Base-by-base conservation (phyloP, 92 coral and sea anemone species). In the Epizoanthus scotinus region DNA sequence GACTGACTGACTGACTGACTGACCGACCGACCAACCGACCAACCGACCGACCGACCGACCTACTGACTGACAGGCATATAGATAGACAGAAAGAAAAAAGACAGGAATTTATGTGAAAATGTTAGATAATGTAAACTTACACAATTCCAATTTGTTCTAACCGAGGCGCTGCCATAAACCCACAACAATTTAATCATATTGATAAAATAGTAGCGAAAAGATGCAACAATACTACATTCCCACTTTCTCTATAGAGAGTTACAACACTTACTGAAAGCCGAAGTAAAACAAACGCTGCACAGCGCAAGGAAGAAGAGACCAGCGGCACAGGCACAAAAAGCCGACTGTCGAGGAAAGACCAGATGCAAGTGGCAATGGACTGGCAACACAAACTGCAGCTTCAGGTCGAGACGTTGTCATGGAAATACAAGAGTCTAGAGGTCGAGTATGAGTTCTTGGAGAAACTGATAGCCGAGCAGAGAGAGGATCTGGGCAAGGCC, bases 331-430 rank as follows among this genome's bases (percentile, higher is more conserved):
- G 9, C 22, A 75, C 67, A 22, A 75, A 57, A 59, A 3, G 18
- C 26, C 67, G 81, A 19, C 55, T 59, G 21, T 58, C 81, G 21
- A 75, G 81, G 26, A 75, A 75, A 55, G 81, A 75, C 54, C 81
- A 75, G 24, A 24, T 75, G 1, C 26, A 54, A 12, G 68, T 75
- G n/a, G 81, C 81, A 34, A 92, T 84, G 17, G 90, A 87, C 83
- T 92, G 97, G 97, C 91, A 92, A 77, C 64, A 82, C 21, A 89
- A 92, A 17, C 55, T 92, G 0, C 66, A 87, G 18, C 97, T 90
- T 12, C 97, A 91, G 10, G 60, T 92, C 71, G 94, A 90, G 58
- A 87, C 91, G 77, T 85, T 92, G 77, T 87, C 86, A 9, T 90
- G 90, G 94, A 90, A 65, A 50, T 91, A 90, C 57, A 84, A 89